These are phyloP conservation scores for Calyptomena viridis DNA, from an alignment of 2,113 vertebrate species.

Conservation along the genomic window DNA sequence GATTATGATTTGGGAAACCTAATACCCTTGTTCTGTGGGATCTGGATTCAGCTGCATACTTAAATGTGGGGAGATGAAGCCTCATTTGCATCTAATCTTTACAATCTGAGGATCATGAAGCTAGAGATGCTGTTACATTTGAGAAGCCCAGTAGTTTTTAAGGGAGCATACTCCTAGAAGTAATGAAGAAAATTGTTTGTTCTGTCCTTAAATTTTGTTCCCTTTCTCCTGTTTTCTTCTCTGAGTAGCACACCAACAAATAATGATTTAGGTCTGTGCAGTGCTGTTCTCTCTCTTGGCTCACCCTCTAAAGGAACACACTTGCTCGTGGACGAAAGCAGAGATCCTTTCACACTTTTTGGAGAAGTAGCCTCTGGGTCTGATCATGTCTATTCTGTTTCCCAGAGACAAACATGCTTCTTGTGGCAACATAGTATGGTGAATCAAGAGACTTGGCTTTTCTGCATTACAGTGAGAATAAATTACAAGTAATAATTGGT, in stretches of 20 bases:
- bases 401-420: neutral
- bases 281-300: neutral
- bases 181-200: neutral
- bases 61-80: neutral
- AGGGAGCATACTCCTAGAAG: neutral
- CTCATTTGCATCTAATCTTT: neutral
- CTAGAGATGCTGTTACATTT: neutral
- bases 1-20: neutral
- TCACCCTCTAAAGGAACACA: neutral
- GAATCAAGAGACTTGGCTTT: neutral
- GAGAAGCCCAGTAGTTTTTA: neutral
- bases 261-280: neutral
- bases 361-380: neutral
- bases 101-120: neutral
- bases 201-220: neutral
- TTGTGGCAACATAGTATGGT: accelerated
- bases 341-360: neutral
- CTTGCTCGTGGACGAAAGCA: accelerated
- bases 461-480: neutral
- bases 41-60: neutral
- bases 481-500: neutral
- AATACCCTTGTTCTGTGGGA: neutral
- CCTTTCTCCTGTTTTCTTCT: neutral
- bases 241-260: neutral
- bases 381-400: neutral